These are phyloP conservation scores for Diplosoma virens DNA, from an alignment of 23 tunicate species.

Conservation along the genomic window DNA sequence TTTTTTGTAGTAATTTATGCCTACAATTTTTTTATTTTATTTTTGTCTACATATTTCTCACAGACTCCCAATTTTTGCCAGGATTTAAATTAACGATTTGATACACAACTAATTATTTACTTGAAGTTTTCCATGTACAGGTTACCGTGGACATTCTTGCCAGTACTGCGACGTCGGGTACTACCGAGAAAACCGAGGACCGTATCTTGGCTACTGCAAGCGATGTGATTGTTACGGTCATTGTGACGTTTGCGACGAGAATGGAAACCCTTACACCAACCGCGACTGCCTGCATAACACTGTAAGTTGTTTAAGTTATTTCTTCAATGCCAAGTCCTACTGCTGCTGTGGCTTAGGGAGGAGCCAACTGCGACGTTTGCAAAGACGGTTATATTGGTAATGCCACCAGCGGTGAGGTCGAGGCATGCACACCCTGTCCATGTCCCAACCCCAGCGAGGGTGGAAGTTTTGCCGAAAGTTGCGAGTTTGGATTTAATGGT, in stretches of 20 bases:
- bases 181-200: conserved; percentile 54
- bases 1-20: no score
- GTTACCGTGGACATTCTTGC: conserved; percentile 81
- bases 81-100: no score
- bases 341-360: conserved; percentile 39
- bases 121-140: no score
- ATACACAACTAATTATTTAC: no score
- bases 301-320: conserved; percentile 37
- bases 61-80: no score
- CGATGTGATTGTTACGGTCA: conserved; percentile 73
- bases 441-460: conserved; percentile 67
- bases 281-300: conserved; percentile 66
- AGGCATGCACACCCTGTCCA: conserved; percentile 81
- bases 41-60: no score
- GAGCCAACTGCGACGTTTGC: conserved; percentile 66
- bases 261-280: conserved; percentile 6
- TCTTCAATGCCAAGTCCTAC: no score
- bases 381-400: conserved; percentile 80
- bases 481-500: conserved; percentile 61
- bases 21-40: no score
- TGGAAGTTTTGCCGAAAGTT: conserved; percentile 87
- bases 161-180: conserved; percentile 61
- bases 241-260: conserved; percentile 65
- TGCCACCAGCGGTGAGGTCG: conserved; percentile 70
- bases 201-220: conserved; percentile 54